Base-by-base conservation (phyloP, 2,888 invertebrate species). In the Pteria penguin region DNA sequence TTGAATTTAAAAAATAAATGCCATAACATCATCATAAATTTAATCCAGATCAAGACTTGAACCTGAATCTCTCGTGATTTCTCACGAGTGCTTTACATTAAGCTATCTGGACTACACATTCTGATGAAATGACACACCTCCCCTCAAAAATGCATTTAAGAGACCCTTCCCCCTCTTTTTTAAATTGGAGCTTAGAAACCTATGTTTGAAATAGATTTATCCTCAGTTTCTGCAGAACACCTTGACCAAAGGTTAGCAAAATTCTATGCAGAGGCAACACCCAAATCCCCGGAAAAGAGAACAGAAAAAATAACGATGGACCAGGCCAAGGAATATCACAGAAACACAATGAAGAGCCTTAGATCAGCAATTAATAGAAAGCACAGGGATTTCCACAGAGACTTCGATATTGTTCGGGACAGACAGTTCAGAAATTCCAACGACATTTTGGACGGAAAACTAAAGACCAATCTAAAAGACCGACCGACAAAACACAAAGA, bases 401-500 rank as follows among this genome's bases (percentile, higher is more conserved):
- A 66, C n/a, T 55, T 57, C 55, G 71, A 75, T 54, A 75, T 71
- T 61, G 70, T 71, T 24, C 31, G 33, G 18, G 70, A 66, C 33
- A 71, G 22, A 18, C 24, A 54, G 54, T 76, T 72, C 33, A 61
- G 27, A 54, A 54, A 14, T 2, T 63, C 22, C 29, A 76, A 60
- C n/a, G n/a, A 5, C 26, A 66, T 67, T 24, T 33, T 72, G 2
- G 76, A 66, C 32, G 52, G 63, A 24, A 76, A 58, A 33, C 33
- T 31, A 11, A 75, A 65, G 58, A 45, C 22, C 2, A 73, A 73
- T 52, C 14, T 67, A n/a, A 8, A 60, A 22, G n/a, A 66, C 18
- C 22, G 54, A 8, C 72, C 72, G 14, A 72, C 72, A 29, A 68
- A 62, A 4, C 72, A 72, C 24, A 76, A 72, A n/a, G 58, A 67